Percentiles rank a stretch among this genome's conserved stretches.
phyloP scores from a whole-genome alignment of 2,797 vertebrate species.

The Calcarius lapponicus region DNA sequence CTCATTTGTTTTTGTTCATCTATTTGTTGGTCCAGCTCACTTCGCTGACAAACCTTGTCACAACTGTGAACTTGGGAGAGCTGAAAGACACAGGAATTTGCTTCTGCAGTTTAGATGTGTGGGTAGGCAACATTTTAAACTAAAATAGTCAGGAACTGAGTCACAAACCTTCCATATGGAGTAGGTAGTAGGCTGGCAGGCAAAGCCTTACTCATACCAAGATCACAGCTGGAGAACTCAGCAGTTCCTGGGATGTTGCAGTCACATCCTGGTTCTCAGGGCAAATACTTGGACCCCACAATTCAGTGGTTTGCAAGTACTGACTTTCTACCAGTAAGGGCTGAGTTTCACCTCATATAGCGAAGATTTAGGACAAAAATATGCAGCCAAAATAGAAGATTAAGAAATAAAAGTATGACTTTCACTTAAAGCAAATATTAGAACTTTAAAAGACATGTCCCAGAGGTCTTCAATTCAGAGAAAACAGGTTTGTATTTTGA shows the following conservation, averaged over 20 bases:
- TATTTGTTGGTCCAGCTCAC: neutral
- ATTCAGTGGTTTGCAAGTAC: neutral
- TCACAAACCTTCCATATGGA: neutral
- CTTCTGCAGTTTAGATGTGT: neutral
- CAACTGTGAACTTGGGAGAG: neutral
- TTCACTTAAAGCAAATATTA: neutral
- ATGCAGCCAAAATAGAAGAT: neutral
- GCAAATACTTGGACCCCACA: neutral
- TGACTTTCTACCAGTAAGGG: neutral
- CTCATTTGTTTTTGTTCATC: neutral
- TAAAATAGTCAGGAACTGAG: neutral
- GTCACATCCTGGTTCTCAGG: neutral
- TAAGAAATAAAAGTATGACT: neutral
- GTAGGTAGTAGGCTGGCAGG: neutral
- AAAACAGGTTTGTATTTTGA: neutral
- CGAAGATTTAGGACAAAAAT: neutral
- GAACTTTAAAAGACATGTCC: neutral
- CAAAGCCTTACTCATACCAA: neutral
- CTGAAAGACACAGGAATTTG: neutral
- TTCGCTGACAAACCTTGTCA: neutral
- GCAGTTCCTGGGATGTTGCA: neutral
- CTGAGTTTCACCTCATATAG: neutral
- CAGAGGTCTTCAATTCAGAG: neutral
- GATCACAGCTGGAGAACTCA: neutral
- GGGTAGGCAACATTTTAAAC: neutral